Percentiles rank a stretch among this genome's conserved stretches.
Conservation (phyloP, 2,113 vertebrate species). For the Macaca mulatta region DNA sequence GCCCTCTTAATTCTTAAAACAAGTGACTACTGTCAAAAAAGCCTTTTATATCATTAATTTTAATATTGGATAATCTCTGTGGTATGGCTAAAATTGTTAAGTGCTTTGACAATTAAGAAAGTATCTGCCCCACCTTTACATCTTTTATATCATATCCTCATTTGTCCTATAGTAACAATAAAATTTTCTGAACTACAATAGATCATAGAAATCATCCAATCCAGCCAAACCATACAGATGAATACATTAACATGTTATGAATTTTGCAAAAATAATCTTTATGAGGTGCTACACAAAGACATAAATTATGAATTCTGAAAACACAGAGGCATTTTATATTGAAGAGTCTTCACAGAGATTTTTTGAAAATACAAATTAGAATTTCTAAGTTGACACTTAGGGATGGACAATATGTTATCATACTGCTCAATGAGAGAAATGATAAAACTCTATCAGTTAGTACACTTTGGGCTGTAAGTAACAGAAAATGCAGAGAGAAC, state of each 20-base stretch:
- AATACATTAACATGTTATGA: background rate
- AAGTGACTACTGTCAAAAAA: background rate
- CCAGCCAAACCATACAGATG: background rate
- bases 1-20: background rate
- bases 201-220: background rate
- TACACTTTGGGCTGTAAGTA: background rate
- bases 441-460: background rate
- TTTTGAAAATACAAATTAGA: constrained; percentile 10
- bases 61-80: background rate
- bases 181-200: constrained; percentile 8
- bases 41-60: constrained; percentile 13
- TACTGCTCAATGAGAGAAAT: background rate
- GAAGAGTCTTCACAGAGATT: background rate
- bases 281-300: background rate
- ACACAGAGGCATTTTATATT: background rate
- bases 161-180: background rate
- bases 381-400: background rate
- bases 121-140: background rate
- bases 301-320: constrained; percentile 20
- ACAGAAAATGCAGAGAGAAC: background rate
- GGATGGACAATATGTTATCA: background rate
- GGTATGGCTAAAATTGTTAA: background rate
- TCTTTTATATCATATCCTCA: background rate
- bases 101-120: constrained; percentile 1
- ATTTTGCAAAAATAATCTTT: background rate